These are phyloP conservation scores for Mus pahari DNA, from an alignment of 2,113 vertebrate species.

Conservation along the genomic window DNA sequence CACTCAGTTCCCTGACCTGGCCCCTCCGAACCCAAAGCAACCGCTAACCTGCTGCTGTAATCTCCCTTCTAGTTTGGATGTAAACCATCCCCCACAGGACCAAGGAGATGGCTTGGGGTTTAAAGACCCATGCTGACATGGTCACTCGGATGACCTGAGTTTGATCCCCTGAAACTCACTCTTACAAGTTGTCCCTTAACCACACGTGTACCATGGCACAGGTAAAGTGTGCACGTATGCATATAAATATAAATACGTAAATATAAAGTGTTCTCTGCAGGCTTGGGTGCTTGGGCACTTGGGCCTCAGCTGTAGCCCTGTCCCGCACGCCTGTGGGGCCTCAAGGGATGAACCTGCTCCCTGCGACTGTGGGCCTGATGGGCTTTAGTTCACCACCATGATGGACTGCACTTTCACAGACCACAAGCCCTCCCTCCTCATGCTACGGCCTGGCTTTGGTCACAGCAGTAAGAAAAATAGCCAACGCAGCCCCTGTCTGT, in stretches of 20 bases:
- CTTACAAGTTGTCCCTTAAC: not conserved
- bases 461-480: not conserved
- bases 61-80: not conserved
- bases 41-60: not conserved
- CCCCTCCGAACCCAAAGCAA: not conserved
- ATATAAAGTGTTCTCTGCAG: not conserved
- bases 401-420: not conserved
- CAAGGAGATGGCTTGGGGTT: not conserved
- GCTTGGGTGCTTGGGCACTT: not conserved
- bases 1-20: not conserved
- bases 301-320: not conserved
- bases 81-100: not conserved
- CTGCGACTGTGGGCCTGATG: not conserved
- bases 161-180: not conserved
- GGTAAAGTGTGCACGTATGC: no score
- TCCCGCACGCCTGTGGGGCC: not conserved
- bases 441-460: not conserved
- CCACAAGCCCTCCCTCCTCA: not conserved
- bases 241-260: not conserved
- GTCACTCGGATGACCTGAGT: not conserved
- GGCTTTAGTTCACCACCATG: not conserved
- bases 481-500: not conserved
- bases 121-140: not conserved
- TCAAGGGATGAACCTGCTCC: not conserved
- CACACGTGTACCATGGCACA: not conserved